phyloP scores from a whole-genome alignment of 1,140 invertebrate species.

The Leptopilina boulardi region DNA sequence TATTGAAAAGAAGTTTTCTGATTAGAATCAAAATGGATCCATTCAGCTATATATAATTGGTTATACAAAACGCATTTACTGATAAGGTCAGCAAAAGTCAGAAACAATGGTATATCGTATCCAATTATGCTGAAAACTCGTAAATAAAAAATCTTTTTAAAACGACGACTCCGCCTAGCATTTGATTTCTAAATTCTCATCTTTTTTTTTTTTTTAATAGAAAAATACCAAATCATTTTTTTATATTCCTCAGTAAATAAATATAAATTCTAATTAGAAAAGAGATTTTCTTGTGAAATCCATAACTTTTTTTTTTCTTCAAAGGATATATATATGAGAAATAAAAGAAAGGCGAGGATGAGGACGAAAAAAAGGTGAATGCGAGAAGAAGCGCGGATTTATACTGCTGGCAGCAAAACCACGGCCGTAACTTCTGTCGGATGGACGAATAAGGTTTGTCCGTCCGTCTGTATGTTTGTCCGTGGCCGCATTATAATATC shows the following conservation, averaged over 20 bases:
- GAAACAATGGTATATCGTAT: too few relatives aligned
- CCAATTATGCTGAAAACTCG: too few relatives aligned
- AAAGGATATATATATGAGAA: background rate
- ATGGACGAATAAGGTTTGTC: slow-evolving; percentile 31
- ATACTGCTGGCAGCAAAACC: slow-evolving; percentile 63
- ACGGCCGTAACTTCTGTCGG: slow-evolving; percentile 54
- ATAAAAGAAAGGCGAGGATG: background rate
- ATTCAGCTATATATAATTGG: too few relatives aligned
- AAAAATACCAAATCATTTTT: too few relatives aligned
- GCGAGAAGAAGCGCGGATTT: slow-evolving; percentile 48
- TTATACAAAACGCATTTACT: too few relatives aligned
- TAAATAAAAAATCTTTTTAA: too few relatives aligned
- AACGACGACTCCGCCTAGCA: too few relatives aligned
- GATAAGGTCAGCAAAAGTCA: too few relatives aligned
- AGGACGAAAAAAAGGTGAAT: background rate
- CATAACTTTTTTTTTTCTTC: slow-evolving; percentile 32
- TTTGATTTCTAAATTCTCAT: too few relatives aligned
- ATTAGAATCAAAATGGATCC: background rate
- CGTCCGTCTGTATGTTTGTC: slow-evolving; percentile 23
- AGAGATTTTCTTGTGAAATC: background rate
- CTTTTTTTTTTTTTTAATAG: too few relatives aligned
- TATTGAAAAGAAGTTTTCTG: background rate
- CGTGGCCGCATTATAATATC: slow-evolving; percentile 33
- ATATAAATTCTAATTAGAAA: background rate
- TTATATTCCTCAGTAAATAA: too few relatives aligned